A percentile compares a stretch with the other conserved stretches of the same genome.
Evolutionary conservation across 2,888 invertebrate genomes (phyloP).

Genomic region (Pasiphila rectangulata): DNA sequence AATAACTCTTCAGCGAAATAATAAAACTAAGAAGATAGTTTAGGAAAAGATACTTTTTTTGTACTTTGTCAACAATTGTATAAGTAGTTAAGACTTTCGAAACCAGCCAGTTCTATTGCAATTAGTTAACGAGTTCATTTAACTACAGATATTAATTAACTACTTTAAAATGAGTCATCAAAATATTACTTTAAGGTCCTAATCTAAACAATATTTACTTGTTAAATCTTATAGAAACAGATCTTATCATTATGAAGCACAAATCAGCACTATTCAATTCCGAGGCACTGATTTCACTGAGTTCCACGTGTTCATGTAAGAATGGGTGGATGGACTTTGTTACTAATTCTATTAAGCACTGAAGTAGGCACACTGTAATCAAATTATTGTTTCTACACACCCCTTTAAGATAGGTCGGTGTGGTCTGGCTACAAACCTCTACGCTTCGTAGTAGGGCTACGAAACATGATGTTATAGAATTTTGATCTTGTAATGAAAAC

Average conservation of each 20-base stretch:
- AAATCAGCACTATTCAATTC: background rate
- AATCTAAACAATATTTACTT: conserved; percentile 12
- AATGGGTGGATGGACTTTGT: conserved; percentile 6
- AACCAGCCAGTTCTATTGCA: conserved; percentile 7
- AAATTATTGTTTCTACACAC: conserved; percentile 11
- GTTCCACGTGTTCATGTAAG: conserved; percentile 8
- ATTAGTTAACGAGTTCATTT: conserved; percentile 1
- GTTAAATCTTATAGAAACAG: conserved; percentile 15
- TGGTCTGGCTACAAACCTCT: conserved; percentile 5
- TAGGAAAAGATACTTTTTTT: no score
- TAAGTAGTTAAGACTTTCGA: background rate
- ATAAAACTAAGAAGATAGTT: no score
- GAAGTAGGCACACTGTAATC: conserved; percentile 16
- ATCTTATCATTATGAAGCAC: conserved; percentile 12
- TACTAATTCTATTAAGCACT: conserved; percentile 20
- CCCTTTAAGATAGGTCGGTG: background rate
- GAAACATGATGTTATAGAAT: no score
- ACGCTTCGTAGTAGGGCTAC: conserved; percentile 13
- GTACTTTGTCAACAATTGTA: background rate
- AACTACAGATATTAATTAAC: background rate
- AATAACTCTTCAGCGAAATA: no score
- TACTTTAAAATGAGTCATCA: conserved; percentile 1
- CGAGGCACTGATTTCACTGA: conserved; percentile 10
- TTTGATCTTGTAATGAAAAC: no score
- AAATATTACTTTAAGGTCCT: background rate